phyloP scores from a whole-genome alignment of 53 echinoderm and acorn worm genomes.

The Patiria pectinifera region DNA sequence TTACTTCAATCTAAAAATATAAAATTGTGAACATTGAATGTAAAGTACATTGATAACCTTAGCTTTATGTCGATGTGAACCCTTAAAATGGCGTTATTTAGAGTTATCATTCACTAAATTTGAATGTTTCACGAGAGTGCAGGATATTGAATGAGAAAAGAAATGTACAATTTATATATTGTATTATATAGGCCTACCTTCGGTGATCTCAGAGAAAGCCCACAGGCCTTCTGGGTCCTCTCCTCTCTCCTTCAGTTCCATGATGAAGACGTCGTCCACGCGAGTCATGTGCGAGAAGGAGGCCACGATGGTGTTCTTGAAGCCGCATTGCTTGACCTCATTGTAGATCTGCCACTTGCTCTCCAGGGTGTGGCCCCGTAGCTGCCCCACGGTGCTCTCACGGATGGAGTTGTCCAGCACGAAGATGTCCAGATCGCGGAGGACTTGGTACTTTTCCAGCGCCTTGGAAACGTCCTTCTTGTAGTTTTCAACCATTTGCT shows the following conservation, averaged over 20 bases:
- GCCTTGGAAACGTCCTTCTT: neutral
- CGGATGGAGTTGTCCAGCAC: conserved; percentile 72
- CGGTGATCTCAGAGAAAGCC: conserved; percentile 69
- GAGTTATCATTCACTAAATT: too few relatives aligned
- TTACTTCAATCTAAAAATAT: too few relatives aligned
- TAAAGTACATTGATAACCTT: too few relatives aligned
- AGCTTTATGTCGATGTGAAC: too few relatives aligned
- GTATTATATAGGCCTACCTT: neutral
- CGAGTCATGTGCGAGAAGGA: conserved; percentile 61
- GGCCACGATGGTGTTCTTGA: conserved; percentile 73
- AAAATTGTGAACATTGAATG: too few relatives aligned
- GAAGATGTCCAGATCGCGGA: conserved; percentile 61
- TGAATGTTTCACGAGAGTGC: too few relatives aligned
- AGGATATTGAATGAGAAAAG: too few relatives aligned
- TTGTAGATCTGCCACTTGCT: conserved; percentile 73
- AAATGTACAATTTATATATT: too few relatives aligned
- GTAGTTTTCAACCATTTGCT: neutral
- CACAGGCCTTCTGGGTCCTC: conserved; percentile 61
- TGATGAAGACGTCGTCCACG: conserved; percentile 63
- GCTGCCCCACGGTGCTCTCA: conserved; percentile 69
- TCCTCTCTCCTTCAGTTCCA: conserved; percentile 61
- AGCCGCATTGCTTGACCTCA: conserved; percentile 72
- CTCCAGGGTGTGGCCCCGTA: conserved; percentile 73
- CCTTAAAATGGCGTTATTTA: too few relatives aligned
- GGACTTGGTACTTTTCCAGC: conserved; percentile 43